Evolutionary conservation across 2,888 invertebrate species (phyloP), one percentile per base, ranked within the genome.

Genomic region (Celastrina argiolus): DNA sequence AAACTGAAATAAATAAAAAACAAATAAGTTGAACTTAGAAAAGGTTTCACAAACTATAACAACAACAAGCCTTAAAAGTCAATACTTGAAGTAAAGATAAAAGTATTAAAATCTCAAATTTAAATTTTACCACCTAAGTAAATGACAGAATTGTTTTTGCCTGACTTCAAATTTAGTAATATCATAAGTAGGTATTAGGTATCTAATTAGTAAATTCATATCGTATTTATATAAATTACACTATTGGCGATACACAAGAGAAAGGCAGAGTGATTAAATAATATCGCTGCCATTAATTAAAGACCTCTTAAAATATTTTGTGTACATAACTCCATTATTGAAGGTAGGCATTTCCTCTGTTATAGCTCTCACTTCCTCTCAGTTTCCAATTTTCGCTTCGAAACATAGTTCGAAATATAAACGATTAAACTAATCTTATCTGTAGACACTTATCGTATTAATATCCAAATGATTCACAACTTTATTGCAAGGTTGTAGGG

Each of bases 311-410:
- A 22, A 22, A 6, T 22, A 12, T 22, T 51, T 26, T 26, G 45
- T 8, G 16, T 18, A n/a, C 45, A 16, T 2, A 51, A 51, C 36
- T 36, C 12, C 36, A 51, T 14, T 22, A 26, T 51, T 14, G 3
- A 18, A 45, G 51, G 22, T 26, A 45, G 51, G 22, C 14, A 51
- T 26, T 26, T 51, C 51, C 51, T 51, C 51, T 51, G 26, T 51
- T 26, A 51, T 0, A 41, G 51, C 51, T 51, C 51, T 51, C 51
- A 51, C 51, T 22, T 51, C 51, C 51, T 51, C 22, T 12, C 12
- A 22, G 51, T 51, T 51, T 51, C 51, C 12, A 51, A 51, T 51
- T 51, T 26, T 51, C 51, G 51, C 51, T 51, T 51, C 51, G 22
- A 26, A 51, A 51, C 51, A 26, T 26, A 58, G 31, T 45, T 18